Evolutionary conservation across 2,888 invertebrate species (phyloP).

Genomic region (Magallana nippona): DNA sequence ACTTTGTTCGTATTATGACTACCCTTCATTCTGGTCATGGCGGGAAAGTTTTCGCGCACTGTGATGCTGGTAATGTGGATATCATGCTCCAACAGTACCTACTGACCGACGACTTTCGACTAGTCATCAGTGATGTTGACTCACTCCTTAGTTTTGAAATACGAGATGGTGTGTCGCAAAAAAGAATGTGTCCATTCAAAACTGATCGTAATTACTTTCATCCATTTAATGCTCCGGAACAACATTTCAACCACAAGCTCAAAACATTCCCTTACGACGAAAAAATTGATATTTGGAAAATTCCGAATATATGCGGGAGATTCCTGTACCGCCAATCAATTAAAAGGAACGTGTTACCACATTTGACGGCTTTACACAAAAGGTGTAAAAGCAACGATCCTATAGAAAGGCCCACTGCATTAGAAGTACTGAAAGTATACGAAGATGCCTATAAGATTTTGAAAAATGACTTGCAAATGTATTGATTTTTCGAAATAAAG

Average conservation of each 20-base stretch:
- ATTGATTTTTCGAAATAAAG: no score
- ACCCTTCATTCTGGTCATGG: background rate
- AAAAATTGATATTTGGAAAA: conserved; percentile 1
- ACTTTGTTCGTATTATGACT: background rate
- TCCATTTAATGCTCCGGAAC: background rate
- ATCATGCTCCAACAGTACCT: background rate
- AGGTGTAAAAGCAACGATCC: background rate
- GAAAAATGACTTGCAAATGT: background rate
- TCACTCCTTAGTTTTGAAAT: background rate
- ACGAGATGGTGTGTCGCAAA: background rate
- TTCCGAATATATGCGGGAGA: background rate
- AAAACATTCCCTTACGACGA: background rate
- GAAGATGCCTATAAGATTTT: background rate
- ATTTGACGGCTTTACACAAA: background rate
- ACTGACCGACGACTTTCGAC: background rate
- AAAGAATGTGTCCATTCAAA: background rate
- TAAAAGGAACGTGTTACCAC: background rate
- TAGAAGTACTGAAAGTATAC: background rate
- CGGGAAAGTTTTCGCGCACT: conserved; percentile 15
- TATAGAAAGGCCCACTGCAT: background rate
- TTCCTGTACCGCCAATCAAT: background rate
- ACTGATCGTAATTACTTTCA: background rate
- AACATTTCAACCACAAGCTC: background rate
- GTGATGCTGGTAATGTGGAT: background rate
- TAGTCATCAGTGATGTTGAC: conserved; percentile 1